Evolutionary conservation across 2,888 invertebrate genomes (phyloP), one percentile per base, ranked within the genome.

Genomic region (Pseudolycoriella hygida): DNA sequence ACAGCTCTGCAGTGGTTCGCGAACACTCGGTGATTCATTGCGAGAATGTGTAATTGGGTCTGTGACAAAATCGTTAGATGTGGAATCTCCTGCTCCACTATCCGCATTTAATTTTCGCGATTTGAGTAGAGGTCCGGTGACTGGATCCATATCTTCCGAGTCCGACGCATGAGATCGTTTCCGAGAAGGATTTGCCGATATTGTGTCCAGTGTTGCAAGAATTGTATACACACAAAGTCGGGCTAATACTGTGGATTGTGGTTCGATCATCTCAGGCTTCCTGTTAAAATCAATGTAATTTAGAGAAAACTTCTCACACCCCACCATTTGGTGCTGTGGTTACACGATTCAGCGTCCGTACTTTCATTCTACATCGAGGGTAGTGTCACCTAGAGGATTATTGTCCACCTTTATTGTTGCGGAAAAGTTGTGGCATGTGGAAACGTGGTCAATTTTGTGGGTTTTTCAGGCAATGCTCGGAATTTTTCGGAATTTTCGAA

Each of bases 231-330:
- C 81, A 49, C 78, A 72, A 8, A 88, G 63, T 55, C 79, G 78
- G 0, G 87, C 87, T 47, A 88, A 60, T 1, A 80, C 73, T 18
- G 80, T 74, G 18, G 82, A 76, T 56, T 87, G 87, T 0, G 86
- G 86, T 57, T 87, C 86, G 5, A 80, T 76, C 46, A 86, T 67
- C 48, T 82, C 73, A 54, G 74, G 73, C 52, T 72, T 43, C 42
- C 46, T 46, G 37, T n/a, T 15, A 6, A 8, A 4, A 17, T 17
- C 8, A 31, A 41, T 25, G 25, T n/a, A n/a, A n/a, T n/a, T n/a
- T n/a, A n/a, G n/a, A n/a, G n/a, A n/a, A n/a, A n/a, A n/a, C n/a
- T n/a, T n/a, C n/a, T n/a, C n/a, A n/a, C n/a, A n/a, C n/a, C n/a
- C n/a, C n/a, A n/a, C n/a, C n/a, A n/a, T n/a, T n/a, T n/a, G n/a